Evolutionary conservation across 92 coral and sea anemone genomes (phyloP).

Genomic region (Umimayanthus kanabou): DNA sequence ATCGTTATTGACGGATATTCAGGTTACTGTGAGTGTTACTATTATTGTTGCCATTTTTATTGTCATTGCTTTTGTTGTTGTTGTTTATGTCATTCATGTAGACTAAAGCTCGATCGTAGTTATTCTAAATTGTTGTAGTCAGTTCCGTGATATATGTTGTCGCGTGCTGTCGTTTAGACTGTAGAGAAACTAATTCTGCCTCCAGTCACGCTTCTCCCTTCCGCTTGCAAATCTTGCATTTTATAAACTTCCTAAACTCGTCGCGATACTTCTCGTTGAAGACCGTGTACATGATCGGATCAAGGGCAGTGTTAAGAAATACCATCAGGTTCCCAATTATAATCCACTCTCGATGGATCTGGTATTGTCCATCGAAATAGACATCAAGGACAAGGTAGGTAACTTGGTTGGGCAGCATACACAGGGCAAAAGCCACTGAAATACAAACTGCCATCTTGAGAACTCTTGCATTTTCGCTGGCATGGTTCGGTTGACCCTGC

Average conservation of each 20-base stretch:
- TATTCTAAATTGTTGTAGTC: too few relatives aligned
- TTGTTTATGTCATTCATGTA: too few relatives aligned
- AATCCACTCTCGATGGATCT: conserved; percentile 63
- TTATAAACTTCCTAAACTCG: conserved; percentile 51
- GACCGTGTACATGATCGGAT: conserved; percentile 68
- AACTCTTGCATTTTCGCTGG: conserved; percentile 65
- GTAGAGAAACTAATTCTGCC: background rate
- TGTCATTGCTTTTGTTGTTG: too few relatives aligned
- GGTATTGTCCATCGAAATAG: conserved; percentile 27
- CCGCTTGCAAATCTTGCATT: background rate
- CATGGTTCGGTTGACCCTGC: conserved; percentile 39
- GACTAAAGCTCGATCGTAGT: too few relatives aligned
- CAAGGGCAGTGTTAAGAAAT: conserved; percentile 72
- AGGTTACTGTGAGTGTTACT: too few relatives aligned
- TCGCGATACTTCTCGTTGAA: conserved; percentile 70
- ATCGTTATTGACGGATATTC: too few relatives aligned
- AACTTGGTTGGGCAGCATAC: conserved; percentile 74
- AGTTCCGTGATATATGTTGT: too few relatives aligned
- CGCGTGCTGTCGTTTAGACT: too few relatives aligned
- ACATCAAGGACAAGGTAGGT: conserved; percentile 70
- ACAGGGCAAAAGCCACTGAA: conserved; percentile 67
- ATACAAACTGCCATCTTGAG: conserved; percentile 67
- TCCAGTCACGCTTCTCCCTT: background rate
- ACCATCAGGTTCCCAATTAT: conserved; percentile 64
- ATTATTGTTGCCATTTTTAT: too few relatives aligned